These are phyloP conservation scores for Oxyura jamaicensis DNA, from an alignment of 2,113 vertebrate species.

Conservation along the genomic window DNA sequence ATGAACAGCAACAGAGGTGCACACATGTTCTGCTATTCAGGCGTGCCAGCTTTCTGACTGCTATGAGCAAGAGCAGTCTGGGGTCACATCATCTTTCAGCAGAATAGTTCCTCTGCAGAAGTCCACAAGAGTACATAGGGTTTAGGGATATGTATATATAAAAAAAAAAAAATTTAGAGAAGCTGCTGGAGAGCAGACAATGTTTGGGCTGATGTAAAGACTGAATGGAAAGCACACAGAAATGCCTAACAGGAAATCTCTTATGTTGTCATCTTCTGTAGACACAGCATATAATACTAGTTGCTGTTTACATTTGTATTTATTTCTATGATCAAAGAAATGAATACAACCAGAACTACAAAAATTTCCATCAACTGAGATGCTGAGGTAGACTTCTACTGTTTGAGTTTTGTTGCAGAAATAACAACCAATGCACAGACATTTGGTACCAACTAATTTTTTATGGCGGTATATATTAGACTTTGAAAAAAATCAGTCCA, in stretches of 20 bases:
- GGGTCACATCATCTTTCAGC: neutral
- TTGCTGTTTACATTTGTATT: neutral
- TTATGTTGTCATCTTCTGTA: neutral
- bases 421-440: neutral
- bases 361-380: neutral
- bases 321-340: neutral
- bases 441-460: neutral
- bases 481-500: neutral
- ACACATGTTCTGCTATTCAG: conserved; percentile 3
- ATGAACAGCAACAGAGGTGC: neutral
- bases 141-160: neutral
- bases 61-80: neutral
- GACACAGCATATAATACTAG: neutral
- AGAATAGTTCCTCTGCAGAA: neutral
- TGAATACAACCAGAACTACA: neutral
- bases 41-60: neutral
- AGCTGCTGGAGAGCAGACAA: neutral
- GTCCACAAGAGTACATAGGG: neutral
- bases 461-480: neutral
- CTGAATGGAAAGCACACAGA: neutral
- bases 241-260: neutral
- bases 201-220: neutral
- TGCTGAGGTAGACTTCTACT: neutral
- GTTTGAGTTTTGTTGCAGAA: neutral
- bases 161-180: neutral